A percentile compares a stretch with the other conserved stretches of the same genome.
Evolutionary conservation across 2,113 vertebrate species (phyloP).

Genomic region (Zosterops lateralis): DNA sequence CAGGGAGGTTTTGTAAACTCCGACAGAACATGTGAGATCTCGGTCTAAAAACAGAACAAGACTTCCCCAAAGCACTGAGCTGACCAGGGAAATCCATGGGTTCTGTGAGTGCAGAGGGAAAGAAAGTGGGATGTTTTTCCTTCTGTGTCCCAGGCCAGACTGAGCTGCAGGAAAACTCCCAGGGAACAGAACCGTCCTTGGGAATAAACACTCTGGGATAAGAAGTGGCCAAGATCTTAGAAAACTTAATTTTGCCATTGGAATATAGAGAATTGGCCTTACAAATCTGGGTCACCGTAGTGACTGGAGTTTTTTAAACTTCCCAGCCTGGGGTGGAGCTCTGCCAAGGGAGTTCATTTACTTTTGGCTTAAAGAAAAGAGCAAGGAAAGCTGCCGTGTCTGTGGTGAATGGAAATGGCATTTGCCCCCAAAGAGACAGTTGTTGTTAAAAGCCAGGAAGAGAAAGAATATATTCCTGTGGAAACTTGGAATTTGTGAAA

Average conservation of each 20-base stretch:
- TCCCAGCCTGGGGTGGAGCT: slow-evolving; percentile 25
- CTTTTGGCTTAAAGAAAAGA: slow-evolving; percentile 60
- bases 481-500: slow-evolving; percentile 19
- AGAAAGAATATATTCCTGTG: slow-evolving; percentile 25
- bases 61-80: neutral
- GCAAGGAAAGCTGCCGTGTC: slow-evolving; percentile 37
- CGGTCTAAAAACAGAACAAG: neutral
- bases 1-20: neutral
- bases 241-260: slow-evolving; percentile 7
- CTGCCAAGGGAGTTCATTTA: slow-evolving; percentile 64
- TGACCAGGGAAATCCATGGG: neutral
- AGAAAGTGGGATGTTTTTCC: neutral
- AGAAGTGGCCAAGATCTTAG: neutral
- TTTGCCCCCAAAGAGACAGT: slow-evolving; percentile 37
- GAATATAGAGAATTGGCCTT: neutral
- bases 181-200: neutral
- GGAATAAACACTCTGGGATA: neutral
- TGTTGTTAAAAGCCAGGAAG: slow-evolving; percentile 17
- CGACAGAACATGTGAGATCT: neutral
- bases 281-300: slow-evolving; percentile 50
- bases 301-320: slow-evolving; percentile 50
- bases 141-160: accelerated
- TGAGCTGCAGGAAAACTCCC: neutral
- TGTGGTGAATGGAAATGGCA: slow-evolving; percentile 48
- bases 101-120: neutral